phyloP scores from a whole-genome alignment of 2,888 invertebrate species.

The Cancer borealis region DNA sequence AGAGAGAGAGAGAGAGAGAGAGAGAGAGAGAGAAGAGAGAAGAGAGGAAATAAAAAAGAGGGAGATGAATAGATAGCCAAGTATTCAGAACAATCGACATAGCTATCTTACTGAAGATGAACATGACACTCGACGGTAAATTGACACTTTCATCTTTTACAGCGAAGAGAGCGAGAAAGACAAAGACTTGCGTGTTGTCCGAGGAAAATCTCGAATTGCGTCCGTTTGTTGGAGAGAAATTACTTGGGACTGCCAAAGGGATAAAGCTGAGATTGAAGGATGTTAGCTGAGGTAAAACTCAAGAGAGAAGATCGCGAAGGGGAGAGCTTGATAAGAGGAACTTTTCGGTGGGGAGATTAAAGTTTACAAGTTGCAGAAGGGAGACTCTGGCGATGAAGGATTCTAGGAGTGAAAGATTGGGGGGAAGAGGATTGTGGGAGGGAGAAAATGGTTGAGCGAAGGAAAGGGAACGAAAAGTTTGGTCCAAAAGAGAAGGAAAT shows the following conservation, averaged over 20 bases:
- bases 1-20: background rate
- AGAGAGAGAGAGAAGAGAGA: conserved; percentile 35
- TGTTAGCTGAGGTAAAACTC: conserved; percentile 13
- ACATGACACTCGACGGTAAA: background rate
- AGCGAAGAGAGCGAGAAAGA: conserved; percentile 7
- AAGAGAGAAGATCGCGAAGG: background rate
- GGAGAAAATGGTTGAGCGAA: conserved; percentile 29
- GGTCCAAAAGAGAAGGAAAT: background rate
- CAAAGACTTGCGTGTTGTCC: conserved; percentile 10
- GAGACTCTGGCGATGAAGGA: conserved; percentile 14
- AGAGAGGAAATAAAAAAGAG: background rate
- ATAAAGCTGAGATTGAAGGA: conserved; percentile 34
- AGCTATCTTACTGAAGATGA: conserved; percentile 13
- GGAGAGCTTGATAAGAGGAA: conserved; percentile 18
- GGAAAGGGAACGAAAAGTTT: conserved; percentile 29
- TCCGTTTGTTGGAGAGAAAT: conserved; percentile 38
- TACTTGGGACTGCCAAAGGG: conserved; percentile 45
- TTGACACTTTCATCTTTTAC: conserved; percentile 17
- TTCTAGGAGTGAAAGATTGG: conserved; percentile 34
- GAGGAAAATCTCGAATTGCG: conserved; percentile 16
- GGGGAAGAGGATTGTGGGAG: conserved; percentile 23
- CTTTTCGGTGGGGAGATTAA: conserved; percentile 34
- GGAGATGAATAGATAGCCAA: background rate
- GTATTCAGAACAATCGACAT: background rate
- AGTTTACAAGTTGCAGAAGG: conserved; percentile 30